phyloP scores from a whole-genome alignment of 2,888 invertebrate genomes.

The Kryphioiulus occultus region DNA sequence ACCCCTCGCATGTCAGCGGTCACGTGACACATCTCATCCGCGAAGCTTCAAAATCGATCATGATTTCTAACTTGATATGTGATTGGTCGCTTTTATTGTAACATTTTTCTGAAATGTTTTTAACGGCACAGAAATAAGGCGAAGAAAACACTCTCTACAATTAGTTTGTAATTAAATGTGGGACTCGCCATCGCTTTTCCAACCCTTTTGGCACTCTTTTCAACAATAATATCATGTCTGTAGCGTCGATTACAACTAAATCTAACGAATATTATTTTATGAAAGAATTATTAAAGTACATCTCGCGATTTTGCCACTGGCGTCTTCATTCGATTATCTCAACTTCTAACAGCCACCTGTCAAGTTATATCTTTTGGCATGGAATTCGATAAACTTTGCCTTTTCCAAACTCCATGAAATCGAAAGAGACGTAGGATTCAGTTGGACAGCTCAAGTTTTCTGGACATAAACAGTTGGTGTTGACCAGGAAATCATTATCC shows the following conservation, averaged over 20 bases:
- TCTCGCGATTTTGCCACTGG: background rate
- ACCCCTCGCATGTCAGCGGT: too few relatives aligned
- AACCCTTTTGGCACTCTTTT: background rate
- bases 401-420: slow-evolving; percentile 5
- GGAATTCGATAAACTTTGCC: slow-evolving; percentile 33
- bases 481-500: background rate
- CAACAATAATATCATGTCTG: background rate
- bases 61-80: too few relatives aligned
- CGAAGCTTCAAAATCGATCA: too few relatives aligned
- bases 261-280: background rate
- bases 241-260: background rate
- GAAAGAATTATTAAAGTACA: background rate
- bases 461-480: slow-evolving; percentile 47
- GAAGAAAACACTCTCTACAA: too few relatives aligned
- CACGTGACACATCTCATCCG: too few relatives aligned
- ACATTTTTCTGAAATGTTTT: too few relatives aligned
- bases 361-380: slow-evolving; percentile 17
- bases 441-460: slow-evolving; percentile 43
- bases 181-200: background rate
- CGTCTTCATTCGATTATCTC: background rate
- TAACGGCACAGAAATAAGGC: too few relatives aligned
- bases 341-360: too few relatives aligned
- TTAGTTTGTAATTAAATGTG: too few relatives aligned
- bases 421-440: background rate
- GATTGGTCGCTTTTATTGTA: too few relatives aligned